Evolutionary conservation across 2,797 vertebrate genomes (phyloP).

Genomic region (Anas bernieri): DNA sequence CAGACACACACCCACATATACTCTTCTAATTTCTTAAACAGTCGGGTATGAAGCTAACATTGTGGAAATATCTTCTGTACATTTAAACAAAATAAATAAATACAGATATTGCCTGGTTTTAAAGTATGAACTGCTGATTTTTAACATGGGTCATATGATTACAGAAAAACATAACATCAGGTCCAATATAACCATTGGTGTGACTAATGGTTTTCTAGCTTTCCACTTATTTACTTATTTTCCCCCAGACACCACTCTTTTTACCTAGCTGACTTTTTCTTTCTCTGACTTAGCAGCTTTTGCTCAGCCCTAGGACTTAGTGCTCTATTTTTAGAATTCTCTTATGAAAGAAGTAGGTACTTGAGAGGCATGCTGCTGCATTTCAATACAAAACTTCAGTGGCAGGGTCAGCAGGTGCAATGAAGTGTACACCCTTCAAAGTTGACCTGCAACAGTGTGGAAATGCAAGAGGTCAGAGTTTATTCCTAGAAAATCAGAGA

Average conservation of each 20-base stretch:
- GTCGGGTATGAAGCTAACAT: not conserved
- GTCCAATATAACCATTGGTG: not conserved
- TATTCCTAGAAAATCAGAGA: not conserved
- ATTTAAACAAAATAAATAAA: not conserved
- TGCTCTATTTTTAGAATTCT: constrained; percentile 18
- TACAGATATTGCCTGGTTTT: not conserved
- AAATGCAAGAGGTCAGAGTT: not conserved
- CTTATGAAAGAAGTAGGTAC: not conserved
- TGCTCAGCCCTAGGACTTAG: not conserved
- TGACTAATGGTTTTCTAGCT: not conserved
- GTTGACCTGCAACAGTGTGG: not conserved
- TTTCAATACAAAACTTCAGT: not conserved
- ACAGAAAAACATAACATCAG: not conserved
- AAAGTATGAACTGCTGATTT: not conserved
- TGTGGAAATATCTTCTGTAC: not conserved
- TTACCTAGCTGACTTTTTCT: not conserved
- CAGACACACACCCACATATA: not conserved
- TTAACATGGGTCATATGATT: not conserved
- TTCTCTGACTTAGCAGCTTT: constrained; percentile 8
- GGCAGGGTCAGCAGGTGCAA: not conserved
- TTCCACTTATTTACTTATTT: not conserved
- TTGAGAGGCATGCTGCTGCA: not conserved
- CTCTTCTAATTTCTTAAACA: not conserved
- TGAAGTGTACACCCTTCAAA: not conserved
- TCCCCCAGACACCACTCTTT: fast-evolving